Evolutionary conservation across 2,113 vertebrate species (phyloP).

Genomic region (Cyphomyrus discorhynchus): DNA sequence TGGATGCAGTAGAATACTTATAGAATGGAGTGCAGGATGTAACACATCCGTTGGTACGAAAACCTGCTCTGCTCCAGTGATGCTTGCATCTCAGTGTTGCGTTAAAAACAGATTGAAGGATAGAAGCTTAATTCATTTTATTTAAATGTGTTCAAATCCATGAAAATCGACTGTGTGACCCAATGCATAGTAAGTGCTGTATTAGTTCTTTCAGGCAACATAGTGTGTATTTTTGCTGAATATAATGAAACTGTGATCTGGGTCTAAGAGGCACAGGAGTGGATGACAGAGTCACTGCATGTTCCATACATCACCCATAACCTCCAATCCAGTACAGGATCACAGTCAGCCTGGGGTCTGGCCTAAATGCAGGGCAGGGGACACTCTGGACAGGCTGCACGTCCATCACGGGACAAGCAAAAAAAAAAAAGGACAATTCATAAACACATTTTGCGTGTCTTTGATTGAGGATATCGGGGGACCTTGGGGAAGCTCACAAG

Average conservation of each 20-base stretch:
- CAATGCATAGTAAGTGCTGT: not conserved
- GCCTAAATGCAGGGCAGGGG: not conserved
- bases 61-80: not conserved
- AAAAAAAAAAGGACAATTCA: not conserved
- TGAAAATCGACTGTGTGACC: not conserved
- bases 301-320: not conserved
- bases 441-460: not conserved
- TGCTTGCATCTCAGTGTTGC: not conserved
- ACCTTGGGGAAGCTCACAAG: not conserved
- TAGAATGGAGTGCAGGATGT: not conserved
- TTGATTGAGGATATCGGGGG: not conserved
- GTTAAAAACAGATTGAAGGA: not conserved
- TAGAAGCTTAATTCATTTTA: conserved; percentile 9
- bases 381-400: not conserved
- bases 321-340: not conserved
- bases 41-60: not conserved
- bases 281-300: not conserved
- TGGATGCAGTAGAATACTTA: not conserved
- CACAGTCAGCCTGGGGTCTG: not conserved
- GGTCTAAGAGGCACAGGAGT: not conserved
- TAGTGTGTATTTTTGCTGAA: not conserved
- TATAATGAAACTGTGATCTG: not conserved
- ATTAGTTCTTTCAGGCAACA: not conserved
- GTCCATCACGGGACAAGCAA: not conserved
- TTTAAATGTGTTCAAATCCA: conserved; percentile 5